phyloP scores from a whole-genome alignment of 2,888 invertebrate species.

The Dione juno region DNA sequence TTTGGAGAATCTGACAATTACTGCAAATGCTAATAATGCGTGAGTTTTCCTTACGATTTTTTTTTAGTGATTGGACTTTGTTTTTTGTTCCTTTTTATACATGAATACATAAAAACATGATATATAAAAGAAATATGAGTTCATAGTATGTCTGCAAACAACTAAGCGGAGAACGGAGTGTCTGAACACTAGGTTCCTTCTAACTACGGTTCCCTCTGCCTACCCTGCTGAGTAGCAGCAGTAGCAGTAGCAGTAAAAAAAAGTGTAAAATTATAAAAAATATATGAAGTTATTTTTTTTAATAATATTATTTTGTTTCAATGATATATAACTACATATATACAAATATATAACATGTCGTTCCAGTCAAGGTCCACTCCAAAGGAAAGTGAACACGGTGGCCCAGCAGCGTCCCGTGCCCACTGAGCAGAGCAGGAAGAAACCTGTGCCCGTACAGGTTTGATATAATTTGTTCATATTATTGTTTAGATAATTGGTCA shows the following conservation, averaged over 20 bases:
- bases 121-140: too few species aligned
- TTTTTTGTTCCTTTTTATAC: too few species aligned
- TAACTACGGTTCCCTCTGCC: too few species aligned
- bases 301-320: neutral
- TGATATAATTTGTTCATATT: conserved; percentile 22
- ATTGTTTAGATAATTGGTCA: neutral
- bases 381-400: conserved; percentile 60
- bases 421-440: conserved; percentile 65
- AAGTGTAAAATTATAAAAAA: too few species aligned
- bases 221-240: too few species aligned
- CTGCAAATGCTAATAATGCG: conserved; percentile 59
- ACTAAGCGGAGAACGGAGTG: too few species aligned
- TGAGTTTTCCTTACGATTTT: conserved; percentile 15
- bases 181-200: too few species aligned
- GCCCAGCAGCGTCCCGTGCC: conserved; percentile 74
- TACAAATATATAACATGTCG: conserved; percentile 16
- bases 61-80: neutral
- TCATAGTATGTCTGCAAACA: too few species aligned
- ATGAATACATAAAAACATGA: too few species aligned
- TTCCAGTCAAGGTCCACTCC: conserved; percentile 60
- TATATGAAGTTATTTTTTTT: neutral
- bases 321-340: too few species aligned
- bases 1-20: conserved; percentile 73
- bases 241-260: too few species aligned
- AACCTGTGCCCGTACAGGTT: conserved; percentile 58